Conservation (phyloP, 2,113 vertebrate genomes). For the Antechinus stuartii region DNA sequence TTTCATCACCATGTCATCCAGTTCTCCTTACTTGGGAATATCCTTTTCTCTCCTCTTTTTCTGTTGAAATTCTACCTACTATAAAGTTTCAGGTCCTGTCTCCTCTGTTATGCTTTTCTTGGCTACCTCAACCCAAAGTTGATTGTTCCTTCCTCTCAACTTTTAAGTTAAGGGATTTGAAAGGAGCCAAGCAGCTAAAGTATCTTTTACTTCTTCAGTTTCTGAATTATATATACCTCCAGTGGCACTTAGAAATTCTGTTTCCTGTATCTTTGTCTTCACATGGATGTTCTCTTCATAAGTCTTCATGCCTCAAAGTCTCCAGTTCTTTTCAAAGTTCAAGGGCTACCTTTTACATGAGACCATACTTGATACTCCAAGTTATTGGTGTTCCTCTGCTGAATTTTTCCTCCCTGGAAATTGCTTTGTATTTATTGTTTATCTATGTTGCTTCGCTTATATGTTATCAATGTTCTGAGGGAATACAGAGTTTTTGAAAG, state of each 20-base stretch:
- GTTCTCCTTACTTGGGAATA: neutral
- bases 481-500: neutral
- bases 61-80: neutral
- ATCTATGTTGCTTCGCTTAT: neutral
- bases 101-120: neutral
- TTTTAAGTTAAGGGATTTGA: neutral
- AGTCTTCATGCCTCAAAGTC: neutral
- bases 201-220: neutral
- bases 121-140: neutral
- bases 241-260: neutral
- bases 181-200: neutral
- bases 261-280: neutral
- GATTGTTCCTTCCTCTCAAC: neutral
- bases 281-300: neutral
- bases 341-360: neutral
- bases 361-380: neutral
- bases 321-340: neutral
- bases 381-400: neutral
- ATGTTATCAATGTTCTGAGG: neutral
- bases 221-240: neutral
- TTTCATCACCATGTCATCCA: neutral
- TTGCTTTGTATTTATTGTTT: neutral
- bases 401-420: neutral
- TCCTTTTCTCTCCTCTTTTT: neutral
- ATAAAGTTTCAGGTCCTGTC: neutral